A percentile compares a stretch with the other conserved stretches of the same genome.
phyloP scores from a whole-genome alignment of 2,888 invertebrate species.

The Sarcophaga caerulescens region DNA sequence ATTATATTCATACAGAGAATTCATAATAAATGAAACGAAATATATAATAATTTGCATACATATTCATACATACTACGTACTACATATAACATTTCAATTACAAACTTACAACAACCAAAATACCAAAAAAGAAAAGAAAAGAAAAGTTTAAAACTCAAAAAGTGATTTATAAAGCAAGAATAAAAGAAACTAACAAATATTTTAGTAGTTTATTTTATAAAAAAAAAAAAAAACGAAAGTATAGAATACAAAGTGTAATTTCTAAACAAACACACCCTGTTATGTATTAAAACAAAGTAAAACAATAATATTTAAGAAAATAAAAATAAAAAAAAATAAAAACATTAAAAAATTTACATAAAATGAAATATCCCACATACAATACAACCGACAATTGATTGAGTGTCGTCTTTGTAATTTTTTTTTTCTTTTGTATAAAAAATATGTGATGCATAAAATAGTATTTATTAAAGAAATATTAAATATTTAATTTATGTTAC shows the following conservation, averaged over 20 bases:
- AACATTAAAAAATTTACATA: constrained; percentile 25
- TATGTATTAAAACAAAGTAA: constrained; percentile 62
- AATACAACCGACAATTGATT: constrained; percentile 26
- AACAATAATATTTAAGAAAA: constrained; percentile 62
- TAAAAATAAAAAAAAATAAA: too few relatives aligned
- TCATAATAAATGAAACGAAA: constrained; percentile 9
- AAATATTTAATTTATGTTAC: constrained; percentile 37
- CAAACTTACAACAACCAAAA: constrained; percentile 51
- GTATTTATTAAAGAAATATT: too few relatives aligned
- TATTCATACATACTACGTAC: constrained; percentile 55
- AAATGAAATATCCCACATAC: constrained; percentile 53
- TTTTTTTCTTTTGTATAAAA: constrained; percentile 37
- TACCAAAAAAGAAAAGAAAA: not conserved
- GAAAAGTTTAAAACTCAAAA: constrained; percentile 50
- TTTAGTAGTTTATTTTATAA: constrained; percentile 67
- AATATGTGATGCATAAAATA: constrained; percentile 52
- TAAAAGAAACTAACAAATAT: constrained; percentile 52
- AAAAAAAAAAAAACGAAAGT: constrained; percentile 18
- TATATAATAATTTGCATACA: constrained; percentile 60
- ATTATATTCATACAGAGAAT: not conserved
- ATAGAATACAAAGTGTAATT: constrained; percentile 44
- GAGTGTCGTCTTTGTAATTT: constrained; percentile 25
- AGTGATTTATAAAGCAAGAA: constrained; percentile 61
- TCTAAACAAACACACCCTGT: constrained; percentile 59
- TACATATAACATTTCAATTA: constrained; percentile 55